phyloP scores from a whole-genome alignment of 2,113 vertebrate genomes.

The Leuciscus idus region DNA sequence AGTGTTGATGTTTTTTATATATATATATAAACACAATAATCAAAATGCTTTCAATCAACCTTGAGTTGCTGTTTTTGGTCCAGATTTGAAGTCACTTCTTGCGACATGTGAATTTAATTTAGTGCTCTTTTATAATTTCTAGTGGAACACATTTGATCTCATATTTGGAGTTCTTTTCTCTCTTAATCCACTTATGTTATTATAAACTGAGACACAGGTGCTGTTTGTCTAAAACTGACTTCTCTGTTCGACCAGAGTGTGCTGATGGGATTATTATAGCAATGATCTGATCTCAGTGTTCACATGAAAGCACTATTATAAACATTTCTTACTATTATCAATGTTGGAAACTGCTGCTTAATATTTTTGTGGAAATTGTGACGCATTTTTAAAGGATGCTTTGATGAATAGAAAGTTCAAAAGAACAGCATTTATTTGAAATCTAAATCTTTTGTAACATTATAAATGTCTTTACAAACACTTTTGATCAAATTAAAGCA shows the following conservation, averaged over 20 bases:
- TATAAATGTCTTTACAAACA: too few species aligned
- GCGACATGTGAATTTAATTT: background rate
- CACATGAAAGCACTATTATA: too few species aligned
- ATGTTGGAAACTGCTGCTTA: too few species aligned
- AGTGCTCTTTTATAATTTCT: background rate
- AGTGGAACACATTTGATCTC: background rate
- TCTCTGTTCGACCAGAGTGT: background rate
- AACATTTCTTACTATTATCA: too few species aligned
- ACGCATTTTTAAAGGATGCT: too few species aligned
- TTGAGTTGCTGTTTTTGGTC: background rate
- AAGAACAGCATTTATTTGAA: too few species aligned
- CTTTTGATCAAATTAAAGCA: too few species aligned
- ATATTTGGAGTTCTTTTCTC: background rate
- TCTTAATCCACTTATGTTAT: background rate
- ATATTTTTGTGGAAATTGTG: too few species aligned
- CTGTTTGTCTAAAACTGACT: background rate
- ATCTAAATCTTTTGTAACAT: too few species aligned
- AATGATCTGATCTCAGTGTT: background rate
- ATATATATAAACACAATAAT: background rate
- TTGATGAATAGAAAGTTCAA: too few species aligned
- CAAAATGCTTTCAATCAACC: too few species aligned
- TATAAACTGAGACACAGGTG: background rate
- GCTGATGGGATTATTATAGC: background rate
- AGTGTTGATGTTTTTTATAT: background rate
- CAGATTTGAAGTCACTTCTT: background rate